Evolutionary conservation across 2,888 invertebrate genomes (phyloP).

Genomic region (Entomobrya proxima): DNA sequence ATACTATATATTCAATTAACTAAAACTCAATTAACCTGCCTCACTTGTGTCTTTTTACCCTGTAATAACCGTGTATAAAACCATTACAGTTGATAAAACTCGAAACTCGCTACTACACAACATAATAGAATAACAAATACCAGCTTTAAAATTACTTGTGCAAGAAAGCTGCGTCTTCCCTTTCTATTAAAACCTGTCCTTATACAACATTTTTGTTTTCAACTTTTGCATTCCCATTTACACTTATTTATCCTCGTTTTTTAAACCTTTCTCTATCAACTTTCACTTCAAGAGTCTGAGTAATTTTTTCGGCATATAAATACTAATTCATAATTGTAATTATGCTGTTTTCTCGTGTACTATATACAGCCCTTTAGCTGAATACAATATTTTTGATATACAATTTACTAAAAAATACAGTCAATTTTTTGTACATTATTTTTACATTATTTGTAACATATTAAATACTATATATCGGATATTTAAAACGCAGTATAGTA

Average conservation of each 20-base stretch:
- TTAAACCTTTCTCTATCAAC: not conserved
- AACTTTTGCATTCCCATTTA: not conserved
- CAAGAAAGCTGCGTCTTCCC: not conserved
- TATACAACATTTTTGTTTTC: not conserved
- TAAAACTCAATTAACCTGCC: not conserved
- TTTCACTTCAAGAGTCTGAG: not conserved
- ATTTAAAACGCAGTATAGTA: too few relatives aligned
- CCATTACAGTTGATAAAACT: not conserved
- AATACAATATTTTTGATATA: not conserved
- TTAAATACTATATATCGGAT: not conserved
- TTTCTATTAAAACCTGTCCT: not conserved
- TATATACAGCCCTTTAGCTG: not conserved
- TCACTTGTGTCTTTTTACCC: slow-evolving; percentile 23
- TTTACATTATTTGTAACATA: not conserved
- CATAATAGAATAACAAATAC: not conserved
- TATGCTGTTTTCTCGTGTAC: not conserved
- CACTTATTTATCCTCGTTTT: slow-evolving; percentile 12
- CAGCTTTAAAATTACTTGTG: not conserved
- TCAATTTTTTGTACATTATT: slow-evolving; percentile 7
- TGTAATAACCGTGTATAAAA: slow-evolving; percentile 22
- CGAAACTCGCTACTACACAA: too few relatives aligned
- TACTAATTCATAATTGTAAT: not conserved
- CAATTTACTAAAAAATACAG: not conserved
- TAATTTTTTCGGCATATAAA: not conserved
- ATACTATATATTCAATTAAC: not conserved